A percentile compares a stretch with the other conserved stretches of the same genome.
These are phyloP conservation scores for Sylvia atricapilla DNA, from an alignment of 2,113 vertebrate species.

Conservation along the genomic window DNA sequence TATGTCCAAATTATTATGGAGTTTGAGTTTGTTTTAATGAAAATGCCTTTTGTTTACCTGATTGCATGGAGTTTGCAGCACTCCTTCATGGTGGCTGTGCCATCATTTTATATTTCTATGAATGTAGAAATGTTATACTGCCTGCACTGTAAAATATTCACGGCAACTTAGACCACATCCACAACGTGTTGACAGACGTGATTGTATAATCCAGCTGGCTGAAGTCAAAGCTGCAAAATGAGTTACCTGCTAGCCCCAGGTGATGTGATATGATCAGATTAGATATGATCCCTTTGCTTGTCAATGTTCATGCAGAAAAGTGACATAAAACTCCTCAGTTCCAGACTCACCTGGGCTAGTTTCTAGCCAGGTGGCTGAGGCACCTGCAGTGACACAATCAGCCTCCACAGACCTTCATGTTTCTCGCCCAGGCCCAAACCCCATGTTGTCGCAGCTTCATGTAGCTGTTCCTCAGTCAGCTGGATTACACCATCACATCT, in stretches of 20 bases:
- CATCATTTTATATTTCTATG: not conserved
- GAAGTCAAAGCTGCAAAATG: not conserved
- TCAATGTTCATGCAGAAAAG: not conserved
- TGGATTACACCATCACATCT: not conserved
- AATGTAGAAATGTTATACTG: not conserved
- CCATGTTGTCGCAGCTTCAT: accelerated
- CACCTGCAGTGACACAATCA: not conserved
- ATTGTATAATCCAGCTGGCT: not conserved
- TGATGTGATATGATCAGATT: accelerated
- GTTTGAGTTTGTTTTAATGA: not conserved
- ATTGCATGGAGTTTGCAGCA: not conserved
- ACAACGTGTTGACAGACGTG: accelerated
- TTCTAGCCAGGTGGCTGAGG: not conserved
- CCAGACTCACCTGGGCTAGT: not conserved
- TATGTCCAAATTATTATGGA: not conserved
- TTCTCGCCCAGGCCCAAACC: not conserved
- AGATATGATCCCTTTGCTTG: not conserved
- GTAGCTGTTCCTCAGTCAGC: not conserved
- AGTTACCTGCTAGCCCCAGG: not conserved
- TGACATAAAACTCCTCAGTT: accelerated
- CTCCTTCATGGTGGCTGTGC: not conserved
- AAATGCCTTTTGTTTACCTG: not conserved
- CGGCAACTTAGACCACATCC: not conserved
- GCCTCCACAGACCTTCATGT: accelerated
- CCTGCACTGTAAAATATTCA: not conserved